Percentiles rank a stretch among this genome's conserved stretches.
phyloP scores from a whole-genome alignment of 2,888 invertebrate species.

The Stegophylla sp. region DNA sequence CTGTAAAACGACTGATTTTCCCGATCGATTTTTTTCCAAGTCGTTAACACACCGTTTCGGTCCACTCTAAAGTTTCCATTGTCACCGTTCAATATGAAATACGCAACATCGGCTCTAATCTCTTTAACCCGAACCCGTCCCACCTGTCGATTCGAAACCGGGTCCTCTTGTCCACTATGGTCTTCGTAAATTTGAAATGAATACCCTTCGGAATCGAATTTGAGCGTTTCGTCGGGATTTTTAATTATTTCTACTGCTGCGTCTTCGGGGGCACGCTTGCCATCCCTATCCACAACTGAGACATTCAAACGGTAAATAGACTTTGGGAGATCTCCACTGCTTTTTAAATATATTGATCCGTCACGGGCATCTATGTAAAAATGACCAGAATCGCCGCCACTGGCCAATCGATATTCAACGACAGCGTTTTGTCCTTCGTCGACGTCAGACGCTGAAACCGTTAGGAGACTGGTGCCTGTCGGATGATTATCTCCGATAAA shows the following conservation, averaged over 20 bases:
- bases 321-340: conserved; percentile 67
- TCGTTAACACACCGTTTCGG: conserved; percentile 78
- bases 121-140: conserved; percentile 75
- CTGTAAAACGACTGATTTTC: conserved; percentile 80
- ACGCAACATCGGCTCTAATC: conserved; percentile 68
- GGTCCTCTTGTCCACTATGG: conserved; percentile 69
- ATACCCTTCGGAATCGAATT: conserved; percentile 81
- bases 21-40: conserved; percentile 81
- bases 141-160: conserved; percentile 74
- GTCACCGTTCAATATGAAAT: conserved; percentile 83
- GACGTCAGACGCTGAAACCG: conserved; percentile 81
- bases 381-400: conserved; percentile 75
- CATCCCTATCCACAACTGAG: conserved; percentile 83
- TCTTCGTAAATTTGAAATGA: conserved; percentile 85
- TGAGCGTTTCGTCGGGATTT: conserved; percentile 74
- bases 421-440: conserved; percentile 89
- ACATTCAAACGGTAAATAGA: conserved; percentile 77
- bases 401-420: conserved; percentile 79
- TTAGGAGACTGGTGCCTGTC: conserved; percentile 62
- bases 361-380: conserved; percentile 81
- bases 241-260: conserved; percentile 83
- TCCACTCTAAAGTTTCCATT: conserved; percentile 79
- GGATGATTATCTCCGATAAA: conserved; percentile 17
- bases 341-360: conserved; percentile 75
- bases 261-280: conserved; percentile 74